Base-by-base conservation (phyloP, 2,888 invertebrate species). In the Odontocerum albicorne region DNA sequence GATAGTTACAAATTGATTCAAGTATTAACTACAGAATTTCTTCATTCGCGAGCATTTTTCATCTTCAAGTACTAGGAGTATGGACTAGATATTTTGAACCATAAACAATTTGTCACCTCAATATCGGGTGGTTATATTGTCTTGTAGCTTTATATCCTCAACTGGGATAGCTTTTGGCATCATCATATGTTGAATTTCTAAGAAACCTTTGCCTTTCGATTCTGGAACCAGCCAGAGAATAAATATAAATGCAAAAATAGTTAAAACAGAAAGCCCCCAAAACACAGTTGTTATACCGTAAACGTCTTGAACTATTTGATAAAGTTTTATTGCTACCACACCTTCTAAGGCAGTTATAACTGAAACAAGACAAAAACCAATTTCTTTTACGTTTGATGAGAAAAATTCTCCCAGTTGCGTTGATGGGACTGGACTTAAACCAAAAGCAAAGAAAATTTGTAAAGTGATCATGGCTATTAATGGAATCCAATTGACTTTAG, bases 121-220 rank as follows among this genome's bases (percentile, higher is more conserved):
- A n/a, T n/a, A n/a, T n/a, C n/a, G n/a, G n/a, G n/a, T n/a, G n/a
- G n/a, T n/a, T n/a, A n/a, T n/a, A n/a, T n/a, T n/a, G n/a, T n/a
- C n/a, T n/a, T n/a, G n/a, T n/a, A n/a, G n/a, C n/a, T n/a, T n/a
- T n/a, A n/a, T n/a, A n/a, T n/a, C n/a, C n/a, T n/a, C n/a, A n/a
- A n/a, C n/a, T n/a, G n/a, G n/a, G n/a, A n/a, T n/a, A n/a, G n/a
- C n/a, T n/a, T 52, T 45, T 6, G 36, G n/a, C 12, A 33, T n/a
- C 2, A 83, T 62, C 43, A 77, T 69, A 17, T 75, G 70, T 63
- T 81, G 80, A 43, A 83, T 81, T 55, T 82, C 78, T 21, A 72
- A 66, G 22, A 83, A 69, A 39, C 79, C 80, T 61, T 80, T 81
- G 0, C 79, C 78, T 60, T 75, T 81, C 0, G 82, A 82, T 67